Conservation (phyloP, 2,888 invertebrate genomes). For the Stenodera caucasica region DNA sequence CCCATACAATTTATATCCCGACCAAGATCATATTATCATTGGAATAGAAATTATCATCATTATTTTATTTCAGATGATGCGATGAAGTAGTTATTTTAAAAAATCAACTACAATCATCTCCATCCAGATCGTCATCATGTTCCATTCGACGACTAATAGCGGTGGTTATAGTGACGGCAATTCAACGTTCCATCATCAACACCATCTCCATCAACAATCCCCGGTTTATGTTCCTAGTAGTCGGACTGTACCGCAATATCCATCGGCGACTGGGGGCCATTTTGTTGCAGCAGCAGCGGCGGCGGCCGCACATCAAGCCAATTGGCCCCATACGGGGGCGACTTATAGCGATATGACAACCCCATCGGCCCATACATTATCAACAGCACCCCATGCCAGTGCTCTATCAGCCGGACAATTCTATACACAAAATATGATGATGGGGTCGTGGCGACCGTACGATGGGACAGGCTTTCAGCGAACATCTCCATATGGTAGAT, state of each 20-base stretch:
- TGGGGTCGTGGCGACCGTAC: constrained; percentile 75
- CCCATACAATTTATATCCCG: too few relatives aligned
- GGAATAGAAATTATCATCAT: background rate
- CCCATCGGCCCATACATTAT: constrained; percentile 54
- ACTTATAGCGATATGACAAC: constrained; percentile 54
- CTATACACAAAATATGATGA: constrained; percentile 80
- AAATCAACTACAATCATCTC: constrained; percentile 10
- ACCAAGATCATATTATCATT: too few relatives aligned
- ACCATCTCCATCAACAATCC: constrained; percentile 58
- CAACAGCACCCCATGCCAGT: constrained; percentile 56
- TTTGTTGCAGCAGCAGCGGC: constrained; percentile 40
- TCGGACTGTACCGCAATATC: constrained; percentile 57
- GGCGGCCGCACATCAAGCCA: constrained; percentile 40
- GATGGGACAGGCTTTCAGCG: constrained; percentile 77
- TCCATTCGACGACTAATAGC: constrained; percentile 50
- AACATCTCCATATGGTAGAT: constrained; percentile 76
- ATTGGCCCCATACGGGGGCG: constrained; percentile 44
- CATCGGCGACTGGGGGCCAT: constrained; percentile 53
- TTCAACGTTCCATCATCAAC: constrained; percentile 53
- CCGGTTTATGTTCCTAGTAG: constrained; percentile 73
- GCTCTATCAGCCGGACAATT: constrained; percentile 64
- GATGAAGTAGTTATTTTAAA: background rate
- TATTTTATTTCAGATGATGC: constrained; percentile 34
- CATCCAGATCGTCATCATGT: constrained; percentile 43
- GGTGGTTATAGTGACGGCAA: constrained; percentile 51